These are phyloP conservation scores for Nipponacmea schrenckii DNA, from an alignment of 2,888 invertebrate genomes.

Conservation along the genomic window DNA sequence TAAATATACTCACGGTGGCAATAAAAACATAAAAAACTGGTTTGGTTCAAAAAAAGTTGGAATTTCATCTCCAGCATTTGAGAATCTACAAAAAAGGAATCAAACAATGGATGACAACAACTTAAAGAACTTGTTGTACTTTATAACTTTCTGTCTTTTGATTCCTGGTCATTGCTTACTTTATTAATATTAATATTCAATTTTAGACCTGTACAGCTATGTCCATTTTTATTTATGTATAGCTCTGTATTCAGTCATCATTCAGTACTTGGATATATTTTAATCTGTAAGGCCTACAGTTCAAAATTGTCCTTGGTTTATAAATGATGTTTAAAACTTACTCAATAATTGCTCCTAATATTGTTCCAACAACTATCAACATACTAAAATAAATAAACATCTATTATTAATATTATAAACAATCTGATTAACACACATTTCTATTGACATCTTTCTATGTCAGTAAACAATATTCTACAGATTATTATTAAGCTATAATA, in stretches of 20 bases:
- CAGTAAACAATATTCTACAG: background rate
- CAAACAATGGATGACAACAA: slow-evolving; percentile 10
- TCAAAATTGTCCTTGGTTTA: too few relatives aligned
- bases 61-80: slow-evolving; percentile 32
- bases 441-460: background rate
- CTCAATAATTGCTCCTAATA: slow-evolving; percentile 69
- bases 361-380: slow-evolving; percentile 70
- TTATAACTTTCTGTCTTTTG: too few relatives aligned
- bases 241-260: too few relatives aligned
- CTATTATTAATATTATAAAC: background rate
- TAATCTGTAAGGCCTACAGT: too few relatives aligned
- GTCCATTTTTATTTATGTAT: too few relatives aligned
- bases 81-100: slow-evolving; percentile 40
- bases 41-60: slow-evolving; percentile 65
- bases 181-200: too few relatives aligned
- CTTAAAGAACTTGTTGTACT: background rate
- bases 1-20: slow-evolving; percentile 71
- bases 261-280: too few relatives aligned
- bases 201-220: too few relatives aligned
- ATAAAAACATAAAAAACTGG: slow-evolving; percentile 70
- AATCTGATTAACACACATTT: background rate
- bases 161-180: too few relatives aligned
- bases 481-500: too few relatives aligned
- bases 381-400: slow-evolving; percentile 64
- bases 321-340: slow-evolving; percentile 50